Conservation (phyloP, 2,797 vertebrate species). For the Hapalemur alaotrensis region DNA sequence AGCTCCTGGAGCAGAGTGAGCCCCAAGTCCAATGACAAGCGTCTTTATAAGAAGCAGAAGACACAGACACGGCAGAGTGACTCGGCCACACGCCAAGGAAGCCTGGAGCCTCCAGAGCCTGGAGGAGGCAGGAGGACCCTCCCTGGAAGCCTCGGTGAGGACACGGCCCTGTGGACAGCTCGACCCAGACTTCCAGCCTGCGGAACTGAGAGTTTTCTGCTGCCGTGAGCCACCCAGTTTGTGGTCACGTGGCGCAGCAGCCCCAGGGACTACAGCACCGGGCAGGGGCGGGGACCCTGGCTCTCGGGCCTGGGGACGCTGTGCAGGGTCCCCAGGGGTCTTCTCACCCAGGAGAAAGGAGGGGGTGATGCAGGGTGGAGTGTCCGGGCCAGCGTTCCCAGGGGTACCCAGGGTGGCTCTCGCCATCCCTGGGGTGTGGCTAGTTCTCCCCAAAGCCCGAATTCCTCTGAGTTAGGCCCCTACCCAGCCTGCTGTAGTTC, state of each 20-base stretch:
- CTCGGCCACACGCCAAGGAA: background rate
- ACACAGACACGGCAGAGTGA: background rate
- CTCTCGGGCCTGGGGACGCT: background rate
- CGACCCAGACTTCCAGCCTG: background rate
- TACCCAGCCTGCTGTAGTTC: background rate
- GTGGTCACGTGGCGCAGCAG: background rate
- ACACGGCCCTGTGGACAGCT: background rate
- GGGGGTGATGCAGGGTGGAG: too few species aligned
- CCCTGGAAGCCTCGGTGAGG: background rate
- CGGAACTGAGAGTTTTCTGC: background rate
- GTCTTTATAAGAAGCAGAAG: background rate
- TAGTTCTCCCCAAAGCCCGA: background rate
- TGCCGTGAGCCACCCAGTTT: background rate
- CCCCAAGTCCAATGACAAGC: background rate
- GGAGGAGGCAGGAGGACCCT: background rate
- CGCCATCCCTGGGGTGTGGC: background rate
- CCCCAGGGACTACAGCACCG: background rate
- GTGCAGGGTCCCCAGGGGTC: background rate
- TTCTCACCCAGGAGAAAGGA: background rate
- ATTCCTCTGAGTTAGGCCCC: background rate
- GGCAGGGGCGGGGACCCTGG: background rate
- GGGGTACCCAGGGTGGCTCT: too few species aligned
- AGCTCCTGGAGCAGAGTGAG: background rate
- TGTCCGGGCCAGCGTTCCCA: rapidly evolving
- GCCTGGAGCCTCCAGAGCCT: background rate